Evolutionary conservation across 2,113 vertebrate genomes (phyloP), one percentile per base, ranked within the genome.

Genomic region (Chloropsis cyanopogon): DNA sequence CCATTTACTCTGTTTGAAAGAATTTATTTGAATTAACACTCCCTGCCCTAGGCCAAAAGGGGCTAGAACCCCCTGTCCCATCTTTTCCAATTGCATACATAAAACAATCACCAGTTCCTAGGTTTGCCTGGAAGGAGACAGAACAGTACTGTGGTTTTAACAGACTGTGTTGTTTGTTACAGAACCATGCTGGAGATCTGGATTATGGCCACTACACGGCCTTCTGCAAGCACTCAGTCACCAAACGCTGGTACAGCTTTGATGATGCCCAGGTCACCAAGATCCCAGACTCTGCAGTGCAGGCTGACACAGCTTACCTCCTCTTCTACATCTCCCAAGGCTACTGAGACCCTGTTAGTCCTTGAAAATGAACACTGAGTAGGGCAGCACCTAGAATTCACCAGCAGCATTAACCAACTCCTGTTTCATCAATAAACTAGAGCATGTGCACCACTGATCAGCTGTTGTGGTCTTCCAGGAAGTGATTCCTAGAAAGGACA

Each of bases 181-280:
- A 99, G 99, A 99, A 98, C 93, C 98, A 99, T 12, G 93, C 91
- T 63, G 99, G 98, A n/a, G 97, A 98, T 79, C 96, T 99, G 89
- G 98, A 99, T 39, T 96, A 97, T 65, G 99, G 99, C 78, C 99
- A 99, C 97, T 99, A 99, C 95, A 99, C 98, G 0, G 98, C 98
- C 1, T 98, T 98, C 97, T 99, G 98, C 93, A 98, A 97, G 95
- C 98, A 97, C 77, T 88, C 97, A 0, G 50, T 94, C 49, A 97
- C 97, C 49, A 88, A 91, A 44, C 96, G 70, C 81, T 99, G 99
- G 98, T 98, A 98, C 86, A 97, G 97, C 47, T 99, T 98, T 76
- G 98, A 99, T 7, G 98, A 99, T 71, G 94, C 96, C 0, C 77
- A 69, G 22, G 97, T 98, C 87, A 98, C 89, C 35, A 82, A 97